These are phyloP conservation scores for Brachycybe producta DNA, from an alignment of 2,888 invertebrate genomes.

Conservation along the genomic window DNA sequence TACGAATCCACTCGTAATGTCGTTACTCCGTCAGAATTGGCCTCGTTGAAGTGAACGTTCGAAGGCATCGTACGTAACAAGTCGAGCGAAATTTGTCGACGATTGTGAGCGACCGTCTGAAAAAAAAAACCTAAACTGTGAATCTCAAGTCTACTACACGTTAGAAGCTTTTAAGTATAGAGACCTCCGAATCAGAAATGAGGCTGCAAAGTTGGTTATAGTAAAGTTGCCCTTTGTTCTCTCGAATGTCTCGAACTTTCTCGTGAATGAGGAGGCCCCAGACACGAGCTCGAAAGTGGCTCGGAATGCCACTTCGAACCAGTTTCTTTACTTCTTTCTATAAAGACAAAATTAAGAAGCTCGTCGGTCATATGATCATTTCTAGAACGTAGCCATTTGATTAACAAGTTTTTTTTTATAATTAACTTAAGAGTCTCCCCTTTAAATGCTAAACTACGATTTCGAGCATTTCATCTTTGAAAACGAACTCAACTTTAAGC, in stretches of 20 bases:
- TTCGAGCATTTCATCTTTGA: too few relatives aligned
- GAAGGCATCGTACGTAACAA: slow-evolving; percentile 41
- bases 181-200: slow-evolving; percentile 39
- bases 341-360: slow-evolving; percentile 23
- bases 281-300: slow-evolving; percentile 34
- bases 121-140: slow-evolving; percentile 16
- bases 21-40: slow-evolving; percentile 39
- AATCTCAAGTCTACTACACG: too few relatives aligned
- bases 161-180: too few relatives aligned
- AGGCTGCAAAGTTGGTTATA: slow-evolving; percentile 35
- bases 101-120: slow-evolving; percentile 36
- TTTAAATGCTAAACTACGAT: too few relatives aligned
- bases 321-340: slow-evolving; percentile 36
- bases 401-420: background rate
- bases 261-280: slow-evolving; percentile 40
- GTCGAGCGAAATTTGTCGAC: slow-evolving; percentile 41
- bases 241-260: slow-evolving; percentile 39
- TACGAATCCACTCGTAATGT: too few relatives aligned
- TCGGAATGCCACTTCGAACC: slow-evolving; percentile 39
- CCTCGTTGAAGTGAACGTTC: slow-evolving; percentile 39
- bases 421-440: background rate
- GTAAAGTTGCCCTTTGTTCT: slow-evolving; percentile 36
- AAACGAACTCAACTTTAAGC: too few relatives aligned
- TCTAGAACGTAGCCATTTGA: background rate
- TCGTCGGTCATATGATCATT: background rate